Base-by-base conservation (phyloP, 2,113 vertebrate genomes). In the Progne subis region DNA sequence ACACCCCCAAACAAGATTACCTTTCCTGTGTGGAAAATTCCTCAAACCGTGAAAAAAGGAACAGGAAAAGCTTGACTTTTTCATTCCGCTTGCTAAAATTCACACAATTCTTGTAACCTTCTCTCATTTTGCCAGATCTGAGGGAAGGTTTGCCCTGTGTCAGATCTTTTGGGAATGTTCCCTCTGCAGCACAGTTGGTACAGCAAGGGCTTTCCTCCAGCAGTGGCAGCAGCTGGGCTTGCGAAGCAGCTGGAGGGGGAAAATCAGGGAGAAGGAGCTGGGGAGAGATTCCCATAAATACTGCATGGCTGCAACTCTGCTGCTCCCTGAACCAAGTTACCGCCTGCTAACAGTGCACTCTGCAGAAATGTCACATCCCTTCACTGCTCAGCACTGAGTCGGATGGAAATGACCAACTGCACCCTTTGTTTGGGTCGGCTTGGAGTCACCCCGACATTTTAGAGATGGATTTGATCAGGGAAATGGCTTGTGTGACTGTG, bases 241-340 rank as follows among this genome's bases (percentile, higher is more conserved):
- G n/a, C 61, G 47, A 87, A 11, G 65, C 81, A 65, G 60, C 72
- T 0, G 4, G 31, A 29, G 56, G 86, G 56, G 7, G 57, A 68
- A 69, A 57, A 79, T 57, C 70, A 23, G 65, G 44, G 5, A 18
- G 6, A 15, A 39, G 80, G 28, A 61, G 53, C 41, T 49, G 87
- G 72, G 82, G 75, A 93, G 85, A 14, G 74, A 79, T 70, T 15
- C 18, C 82, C 82, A 80, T 80, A 88, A 94, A 92, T 92, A 85
- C 82, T 88, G 70, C 75, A 52, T 60, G 69, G 69, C 74, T 79
- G 84, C 41, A 57, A 34, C 68, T 56, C 5, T 23, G 5, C 90
- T 60, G 87, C 57, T 93, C 65, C 71, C 53, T 50, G 26, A 82
- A 12, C 82, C 46, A 2, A 8, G 47, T 44, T 60, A 47, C 61